Evolutionary conservation across 2,888 invertebrate species (phyloP), one percentile per base, ranked within the genome.

Genomic region (Tetrapedia diversipes): DNA sequence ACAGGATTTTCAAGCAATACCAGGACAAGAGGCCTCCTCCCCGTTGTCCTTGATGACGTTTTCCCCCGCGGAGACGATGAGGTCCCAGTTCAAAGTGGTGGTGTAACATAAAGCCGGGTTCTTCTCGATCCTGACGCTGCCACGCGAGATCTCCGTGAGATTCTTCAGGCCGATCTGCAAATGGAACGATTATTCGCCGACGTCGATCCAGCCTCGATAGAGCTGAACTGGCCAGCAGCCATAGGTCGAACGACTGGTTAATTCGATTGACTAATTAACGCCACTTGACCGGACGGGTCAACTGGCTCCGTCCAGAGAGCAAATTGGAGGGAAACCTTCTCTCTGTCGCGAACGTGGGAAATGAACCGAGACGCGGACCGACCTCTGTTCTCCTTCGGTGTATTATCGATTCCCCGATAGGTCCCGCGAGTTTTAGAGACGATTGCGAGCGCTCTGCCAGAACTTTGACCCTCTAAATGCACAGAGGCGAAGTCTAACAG

Each of bases 21-120:
- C 83, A 32, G 89, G 87, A 61, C 88, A 88, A 4, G 85, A 86
- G 1, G 83, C 61, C 8, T 82, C 83, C 29, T 84, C 83, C 53
- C 79, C 77, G 56, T 89, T 90, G 74, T 90, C 88, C 74, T 86
- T 87, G 51, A 88, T 85, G 47, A 89, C 85, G 39, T 93, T 86
- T 82, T 93, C 92, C 80, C 94, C 94, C 10, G 86, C 90, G 16
- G 81, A 87, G 1, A 93, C 93, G 75, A 95, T 93, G n/a, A 84
- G 82, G 8, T 90, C 89, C 96, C 96, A 97, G 88, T 96, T 93
- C 19, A 96, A 92, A 0, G 95, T 95, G 67, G 95, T 93, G 0
- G 95, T 93, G 89, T 95, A 96, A 90, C 98, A 98, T 0, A 98
- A 93, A 45, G 94, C 93, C 1, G 95, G 94, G 88, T 96, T 96